A percentile compares a stretch with the other conserved stretches of the same genome.
These are phyloP conservation scores for Agrotis puta DNA, from an alignment of 2,888 invertebrate genomes.

Conservation along the genomic window DNA sequence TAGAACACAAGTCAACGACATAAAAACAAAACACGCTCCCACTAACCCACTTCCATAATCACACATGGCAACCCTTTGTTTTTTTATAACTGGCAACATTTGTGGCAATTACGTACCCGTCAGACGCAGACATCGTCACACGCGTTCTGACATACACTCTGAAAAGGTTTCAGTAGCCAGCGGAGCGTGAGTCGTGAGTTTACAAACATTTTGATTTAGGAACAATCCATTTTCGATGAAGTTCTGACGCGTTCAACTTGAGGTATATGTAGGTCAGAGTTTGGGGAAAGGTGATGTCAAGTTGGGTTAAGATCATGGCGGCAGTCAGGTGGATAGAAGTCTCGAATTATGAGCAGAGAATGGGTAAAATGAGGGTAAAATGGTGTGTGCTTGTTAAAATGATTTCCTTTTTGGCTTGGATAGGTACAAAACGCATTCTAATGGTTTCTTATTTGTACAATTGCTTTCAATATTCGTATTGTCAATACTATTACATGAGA, in stretches of 20 bases:
- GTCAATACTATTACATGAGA: too few relatives aligned
- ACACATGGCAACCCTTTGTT: slow-evolving; percentile 54
- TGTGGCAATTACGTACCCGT: slow-evolving; percentile 67
- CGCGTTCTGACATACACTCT: slow-evolving; percentile 48
- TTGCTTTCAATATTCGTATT: too few relatives aligned
- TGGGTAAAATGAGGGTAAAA: background rate
- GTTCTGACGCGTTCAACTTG: slow-evolving; percentile 41
- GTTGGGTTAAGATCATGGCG: background rate
- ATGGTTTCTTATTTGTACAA: too few relatives aligned
- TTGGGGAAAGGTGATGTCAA: background rate
- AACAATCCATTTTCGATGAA: slow-evolving; percentile 51
- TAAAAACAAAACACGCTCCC: slow-evolving; percentile 25
- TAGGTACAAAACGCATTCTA: too few relatives aligned
- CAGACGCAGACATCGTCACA: slow-evolving; percentile 64
- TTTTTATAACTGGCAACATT: slow-evolving; percentile 62
- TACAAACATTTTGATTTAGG: slow-evolving; percentile 57
- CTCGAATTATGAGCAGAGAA: background rate
- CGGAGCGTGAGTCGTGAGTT: slow-evolving; percentile 58
- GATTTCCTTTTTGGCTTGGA: too few relatives aligned
- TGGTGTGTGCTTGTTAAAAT: too few relatives aligned
- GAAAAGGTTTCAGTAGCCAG: slow-evolving; percentile 62
- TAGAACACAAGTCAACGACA: slow-evolving; percentile 3
- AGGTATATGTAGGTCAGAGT: slow-evolving; percentile 18
- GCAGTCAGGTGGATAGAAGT: background rate
- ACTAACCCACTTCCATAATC: slow-evolving; percentile 47